A percentile compares a stretch with the other conserved stretches of the same genome.
Conservation (phyloP, 30 jellyfish, hydroid and myxozoan species). For the Turritopsis dohrnii region DNA sequence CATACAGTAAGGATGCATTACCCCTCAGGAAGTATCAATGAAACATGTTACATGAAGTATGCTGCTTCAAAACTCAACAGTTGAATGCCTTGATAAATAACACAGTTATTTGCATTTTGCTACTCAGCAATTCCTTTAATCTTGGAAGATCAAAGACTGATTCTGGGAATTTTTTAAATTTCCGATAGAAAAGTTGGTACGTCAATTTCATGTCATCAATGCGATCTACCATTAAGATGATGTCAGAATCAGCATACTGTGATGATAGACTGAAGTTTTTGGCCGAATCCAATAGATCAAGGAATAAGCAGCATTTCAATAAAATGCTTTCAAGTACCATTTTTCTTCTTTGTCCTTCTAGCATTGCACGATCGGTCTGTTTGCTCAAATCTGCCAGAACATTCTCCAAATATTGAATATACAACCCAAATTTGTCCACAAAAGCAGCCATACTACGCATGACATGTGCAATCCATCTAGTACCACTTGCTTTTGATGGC, state of each 20-base stretch:
- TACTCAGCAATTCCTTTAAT: not conserved
- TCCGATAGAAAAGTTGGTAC: not conserved
- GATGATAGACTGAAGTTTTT: not conserved
- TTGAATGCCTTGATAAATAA: no score
- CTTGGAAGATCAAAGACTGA: not conserved
- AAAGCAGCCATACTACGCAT: not conserved
- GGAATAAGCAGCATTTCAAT: not conserved
- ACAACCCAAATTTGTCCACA: slow-evolving; percentile 5
- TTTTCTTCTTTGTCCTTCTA: slow-evolving; percentile 4
- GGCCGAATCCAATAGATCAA: not conserved
- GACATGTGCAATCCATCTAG: slow-evolving; percentile 25
- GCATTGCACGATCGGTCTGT: slow-evolving; percentile 9
- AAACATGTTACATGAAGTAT: no score
- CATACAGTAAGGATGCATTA: no score
- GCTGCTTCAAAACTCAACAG: no score
- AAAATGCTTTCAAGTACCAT: not conserved
- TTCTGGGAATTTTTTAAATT: not conserved
- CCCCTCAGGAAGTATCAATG: no score
- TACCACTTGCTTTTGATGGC: slow-evolving; percentile 25
- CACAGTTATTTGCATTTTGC: no score
- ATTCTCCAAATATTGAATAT: slow-evolving; percentile 14
- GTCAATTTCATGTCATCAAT: slow-evolving; percentile 7
- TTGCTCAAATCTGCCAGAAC: slow-evolving; percentile 1
- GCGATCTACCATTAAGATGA: not conserved
- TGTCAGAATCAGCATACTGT: not conserved